These are phyloP conservation scores for Anguilla marmorata DNA, from an alignment of 2,797 vertebrate species.

Conservation along the genomic window DNA sequence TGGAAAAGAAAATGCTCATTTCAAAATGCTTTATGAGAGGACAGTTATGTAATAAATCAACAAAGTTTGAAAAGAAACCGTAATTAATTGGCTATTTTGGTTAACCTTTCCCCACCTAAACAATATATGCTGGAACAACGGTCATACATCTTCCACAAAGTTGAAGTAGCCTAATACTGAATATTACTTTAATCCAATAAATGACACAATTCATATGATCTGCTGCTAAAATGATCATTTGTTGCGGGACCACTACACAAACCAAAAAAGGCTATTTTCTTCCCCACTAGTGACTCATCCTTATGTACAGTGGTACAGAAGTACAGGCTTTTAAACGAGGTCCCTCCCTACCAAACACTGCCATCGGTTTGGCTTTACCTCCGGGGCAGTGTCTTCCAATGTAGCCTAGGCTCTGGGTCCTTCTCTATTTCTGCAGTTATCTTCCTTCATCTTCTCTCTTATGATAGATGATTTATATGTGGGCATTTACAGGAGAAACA, in stretches of 20 bases:
- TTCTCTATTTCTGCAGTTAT: neutral
- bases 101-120: neutral
- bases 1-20: neutral
- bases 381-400: neutral
- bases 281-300: neutral
- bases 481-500: neutral
- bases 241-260: too few species aligned
- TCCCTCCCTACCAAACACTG: neutral
- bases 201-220: neutral
- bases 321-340: neutral
- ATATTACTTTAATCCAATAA: neutral
- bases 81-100: neutral
- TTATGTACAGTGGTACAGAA: neutral
- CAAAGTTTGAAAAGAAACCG: neutral
- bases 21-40: neutral
- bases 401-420: neutral
- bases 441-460: neutral
- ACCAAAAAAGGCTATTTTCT: too few species aligned
- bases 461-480: neutral
- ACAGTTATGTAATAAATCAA: neutral
- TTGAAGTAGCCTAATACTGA: too few species aligned
- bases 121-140: neutral
- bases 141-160: too few species aligned
- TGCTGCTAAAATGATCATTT: too few species aligned
- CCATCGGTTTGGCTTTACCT: neutral